A percentile compares a stretch with the other conserved stretches of the same genome.
Conservation (phyloP, 2,797 vertebrate genomes). For the Anableps anableps region DNA sequence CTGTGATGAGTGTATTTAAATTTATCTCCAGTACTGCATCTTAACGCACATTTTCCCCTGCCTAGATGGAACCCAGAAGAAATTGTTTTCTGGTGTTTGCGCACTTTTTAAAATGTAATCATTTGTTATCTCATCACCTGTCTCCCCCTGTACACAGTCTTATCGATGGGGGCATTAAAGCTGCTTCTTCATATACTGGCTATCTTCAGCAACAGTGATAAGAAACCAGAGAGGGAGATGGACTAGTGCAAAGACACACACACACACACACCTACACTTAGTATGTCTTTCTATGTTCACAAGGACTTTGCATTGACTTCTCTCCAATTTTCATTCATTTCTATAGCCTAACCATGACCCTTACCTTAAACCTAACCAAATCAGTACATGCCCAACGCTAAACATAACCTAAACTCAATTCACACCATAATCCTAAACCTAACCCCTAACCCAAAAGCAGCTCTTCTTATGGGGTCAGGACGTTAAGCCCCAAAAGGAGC, state of each 20-base stretch:
- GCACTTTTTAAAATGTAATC: slow-evolving; percentile 61
- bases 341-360: background rate
- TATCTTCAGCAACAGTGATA: slow-evolving; percentile 61
- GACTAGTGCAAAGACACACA: slow-evolving; percentile 32
- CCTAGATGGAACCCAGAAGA: slow-evolving; percentile 25
- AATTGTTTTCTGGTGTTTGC: slow-evolving; percentile 27
- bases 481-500: background rate
- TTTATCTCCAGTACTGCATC: background rate
- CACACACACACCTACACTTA: slow-evolving; percentile 15
- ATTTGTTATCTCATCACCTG: slow-evolving; percentile 54
- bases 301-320: background rate
- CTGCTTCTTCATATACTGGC: slow-evolving; percentile 49
- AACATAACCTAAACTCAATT: background rate
- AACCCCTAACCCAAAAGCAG: background rate
- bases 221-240: slow-evolving; percentile 57
- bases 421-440: background rate
- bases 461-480: background rate
- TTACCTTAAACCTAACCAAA: background rate
- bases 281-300: background rate
- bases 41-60: background rate
- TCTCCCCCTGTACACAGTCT: slow-evolving; percentile 55
- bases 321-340: background rate
- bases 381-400: background rate
- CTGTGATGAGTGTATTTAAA: background rate
- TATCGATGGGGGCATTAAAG: slow-evolving; percentile 59